Evolutionary conservation across 2,797 vertebrate genomes (phyloP), one percentile per base, ranked within the genome.

Genomic region (Ciconia nigra): DNA sequence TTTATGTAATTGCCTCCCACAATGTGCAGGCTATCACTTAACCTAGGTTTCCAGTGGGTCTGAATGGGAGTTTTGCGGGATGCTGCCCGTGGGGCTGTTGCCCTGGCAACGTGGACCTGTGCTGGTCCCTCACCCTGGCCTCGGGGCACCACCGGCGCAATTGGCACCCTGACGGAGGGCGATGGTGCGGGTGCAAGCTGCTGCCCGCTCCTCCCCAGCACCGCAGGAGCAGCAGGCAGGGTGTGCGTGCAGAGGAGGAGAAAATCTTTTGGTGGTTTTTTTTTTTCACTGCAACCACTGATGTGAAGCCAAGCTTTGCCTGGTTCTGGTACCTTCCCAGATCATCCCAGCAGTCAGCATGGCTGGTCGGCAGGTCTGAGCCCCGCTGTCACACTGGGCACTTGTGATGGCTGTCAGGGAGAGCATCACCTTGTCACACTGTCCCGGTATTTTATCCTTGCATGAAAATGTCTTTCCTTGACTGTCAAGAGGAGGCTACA

Each of bases 1-100:
- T 35, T 86, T 70, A 46, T 89, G 74, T 31, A n/a, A 81, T 81
- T 57, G n/a, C 57, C 20, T 96, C 80, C 80, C 86, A 79, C 85
- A 39, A 26, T 0, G 6, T 13, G 35, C 65, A 49, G 90, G 51
- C 81, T 67, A 9, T 19, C 58, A 7, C 65, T 58, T 87, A 2
- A 20, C 6, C 20, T 9, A 12, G 44, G 42, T 89, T 82, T 76
- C 67, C 63, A 65, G 46, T 0, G 0, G n/a, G 35, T 15, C 21
- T 62, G 13, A 76, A 73, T 33, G 39, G 10, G 62, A 9, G n/a
- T 29, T 39, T 17, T 71, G 54, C 61, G 76, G 94, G 93, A 58
- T 59, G 77, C 49, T 93, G 55, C 55, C 42, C 5, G 0, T 44
- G 83, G 20, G 49, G 49, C 15, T n/a, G 35, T 6, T 26, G 3